Conservation (phyloP, 2,797 vertebrate genomes). For the Petrocephalus sullivani region DNA sequence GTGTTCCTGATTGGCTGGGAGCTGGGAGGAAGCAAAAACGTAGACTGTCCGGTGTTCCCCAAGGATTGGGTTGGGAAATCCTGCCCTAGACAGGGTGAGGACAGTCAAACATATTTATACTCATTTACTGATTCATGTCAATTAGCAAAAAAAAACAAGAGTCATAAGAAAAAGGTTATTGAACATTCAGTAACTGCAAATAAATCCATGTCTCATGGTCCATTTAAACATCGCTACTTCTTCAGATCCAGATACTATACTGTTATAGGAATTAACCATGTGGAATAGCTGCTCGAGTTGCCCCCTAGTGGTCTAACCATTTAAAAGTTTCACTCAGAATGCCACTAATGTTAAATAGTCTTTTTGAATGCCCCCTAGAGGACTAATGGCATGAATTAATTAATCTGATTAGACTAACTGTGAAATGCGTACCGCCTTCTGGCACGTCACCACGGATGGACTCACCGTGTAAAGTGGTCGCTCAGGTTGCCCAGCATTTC, state of each 20-base stretch:
- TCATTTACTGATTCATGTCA: neutral
- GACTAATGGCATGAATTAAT: neutral
- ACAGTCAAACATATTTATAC: neutral
- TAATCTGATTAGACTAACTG: neutral
- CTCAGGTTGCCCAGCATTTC: constrained; percentile 76
- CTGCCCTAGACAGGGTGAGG: neutral
- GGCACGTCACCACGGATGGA: neutral
- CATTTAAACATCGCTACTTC: neutral
- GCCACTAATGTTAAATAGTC: neutral
- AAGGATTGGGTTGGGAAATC: no score
- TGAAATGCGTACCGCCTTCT: neutral
- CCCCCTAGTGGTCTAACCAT: neutral
- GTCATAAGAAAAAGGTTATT: neutral
- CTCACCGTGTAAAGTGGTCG: constrained; percentile 73
- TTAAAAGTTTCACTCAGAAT: neutral
- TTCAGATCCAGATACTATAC: neutral
- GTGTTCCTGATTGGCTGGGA: no score
- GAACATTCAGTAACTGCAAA: neutral
- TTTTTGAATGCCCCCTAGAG: neutral
- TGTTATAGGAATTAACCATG: neutral
- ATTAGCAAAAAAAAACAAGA: neutral
- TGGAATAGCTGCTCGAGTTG: neutral
- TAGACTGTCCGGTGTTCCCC: no score
- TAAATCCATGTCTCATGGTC: neutral
- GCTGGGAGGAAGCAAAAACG: no score